Evolutionary conservation across 2,113 vertebrate species (phyloP), one percentile per base, ranked within the genome.

Genomic region (Helogale parvula): DNA sequence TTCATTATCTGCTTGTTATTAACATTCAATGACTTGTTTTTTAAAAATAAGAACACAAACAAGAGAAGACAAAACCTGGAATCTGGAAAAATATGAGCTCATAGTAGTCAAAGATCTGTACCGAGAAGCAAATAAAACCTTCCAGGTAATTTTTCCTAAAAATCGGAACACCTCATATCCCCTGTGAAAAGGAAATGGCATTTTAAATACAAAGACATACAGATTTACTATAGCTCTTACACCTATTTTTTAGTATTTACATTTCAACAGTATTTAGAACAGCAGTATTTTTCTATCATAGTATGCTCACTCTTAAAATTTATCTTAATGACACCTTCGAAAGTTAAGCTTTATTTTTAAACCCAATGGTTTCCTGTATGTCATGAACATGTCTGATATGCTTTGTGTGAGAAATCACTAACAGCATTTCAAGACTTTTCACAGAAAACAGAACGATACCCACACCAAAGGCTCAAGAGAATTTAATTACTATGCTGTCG

Each of bases 301-400:
- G n/a, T 38, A 81, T 52, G 25, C 29, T 87, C 21, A 93, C 47
- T 97, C 33, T 97, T 47, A 84, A 82, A 96, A 65, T 69, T 89
- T 47, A 96, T 74, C 91, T 92, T 82, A 71, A 82, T 72, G 76
- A 85, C 25, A 63, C 88, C 60, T 96, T 83, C 47, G 93, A 95
- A 86, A 96, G 89, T 92, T 77, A 96, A 84, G 10, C 54, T 93
- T 0, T 45, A 87, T 71, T 92, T 84, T 86, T 90, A 97, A 97
- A 92, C 15, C 29, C 72, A 95, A 23, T 50, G 2, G 35, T 68
- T 74, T 93, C 76, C 60, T 77, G 14, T 15, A 92, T 4, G 38
- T 25, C 1, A 0, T 57, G 63, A 95, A 77, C 15, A 77, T 47
- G 83, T 19, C 16, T 63, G 77, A 54, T 3, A 52, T 10, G 9